Base-by-base conservation (phyloP, 2,888 invertebrate genomes). In the Nineta flava region DNA sequence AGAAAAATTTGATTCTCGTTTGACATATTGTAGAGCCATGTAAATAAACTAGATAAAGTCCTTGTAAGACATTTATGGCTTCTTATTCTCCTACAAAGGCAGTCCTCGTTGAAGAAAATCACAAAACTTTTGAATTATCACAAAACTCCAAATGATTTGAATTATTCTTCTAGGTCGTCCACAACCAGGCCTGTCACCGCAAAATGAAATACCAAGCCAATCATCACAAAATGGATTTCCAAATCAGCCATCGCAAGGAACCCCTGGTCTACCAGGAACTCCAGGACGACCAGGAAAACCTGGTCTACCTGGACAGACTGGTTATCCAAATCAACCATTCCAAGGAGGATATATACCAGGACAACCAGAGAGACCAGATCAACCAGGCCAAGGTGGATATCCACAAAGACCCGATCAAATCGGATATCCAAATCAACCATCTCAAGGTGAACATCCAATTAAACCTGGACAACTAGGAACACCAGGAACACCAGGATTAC, bases 191-290 rank as follows among this genome's bases (percentile, higher is more conserved):
- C 5, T 19, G 19, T 19, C 19, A 19, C 5, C 19, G 5, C 56
- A 56, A 10, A 56, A 52, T 7, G 16, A 49, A 17, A 53, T 56
- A 34, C 60, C 51, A n/a, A 51, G 16, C 43, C 54, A 45, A 49
- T 53, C 13, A 4, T 13, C 40, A 7, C 40, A 40, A 40, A 15
- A 15, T 10, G 9, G 9, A 34, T 9, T 34, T 34, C 9, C 9
- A 9, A 5, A n/a, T 32, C 60, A 59, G 6, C 60, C 62, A 45
- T 58, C 57, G 49, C 53, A 57, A 35, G 60, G 57, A 32, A 10
- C 48, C 1, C 62, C 66, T 0, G 64, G 63, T 0, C 34, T 55
- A 1, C 60, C 60, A 16, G 60, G 62, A 34, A 60, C 61, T 4
- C 47, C 55, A 19, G 17, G 44, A 1, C 6, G n/a, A 17, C 44